Base-by-base conservation (phyloP, 2,888 invertebrate genomes). In the Ecliptopera silaceata region DNA sequence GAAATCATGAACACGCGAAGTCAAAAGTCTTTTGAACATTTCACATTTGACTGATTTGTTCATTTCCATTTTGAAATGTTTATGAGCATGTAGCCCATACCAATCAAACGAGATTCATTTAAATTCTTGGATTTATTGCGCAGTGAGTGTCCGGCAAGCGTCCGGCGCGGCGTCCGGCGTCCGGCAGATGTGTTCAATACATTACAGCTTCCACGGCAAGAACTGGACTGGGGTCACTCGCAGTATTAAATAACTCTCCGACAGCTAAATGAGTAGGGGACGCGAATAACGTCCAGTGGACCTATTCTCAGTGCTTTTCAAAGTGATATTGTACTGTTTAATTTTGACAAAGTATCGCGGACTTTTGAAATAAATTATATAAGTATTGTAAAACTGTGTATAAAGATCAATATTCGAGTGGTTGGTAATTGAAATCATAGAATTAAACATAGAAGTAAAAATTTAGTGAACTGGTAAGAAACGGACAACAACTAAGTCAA, bases 181-280 rank as follows among this genome's bases (percentile, higher is more conserved):
- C 85, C 83, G 82, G 86, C 86, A 87, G 85, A 87, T 87, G 88
- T 82, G 84, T 78, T 82, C 84, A 84, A 86, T 87, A 85, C 84
- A 84, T 84, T 82, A 77, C 80, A 73, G 79, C 72, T 74, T 73
- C 64, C 66, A 67, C 70, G 71, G 73, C 79, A 77, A 81, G 79
- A 78, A 74, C 73, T 63, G 71, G 72, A 70, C 74, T 79, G 78
- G 88, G 90, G 88, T 88, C 88, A 88, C 79, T 84, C 80, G 82
- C 77, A 76, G 85, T 87, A 89, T 90, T 88, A 89, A 89, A 89
- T 88, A 90, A 88, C 89, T 88, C 84, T 84, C 80, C 82, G 88
- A 88, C 88, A 84, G 84, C 86, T 84, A 89, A 89, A 88, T 90
- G 86, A 88, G 86, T 81, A 83, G 88, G 88, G 88, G 88, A 84